Percentiles rank a stretch among this genome's conserved stretches.
These are phyloP conservation scores for Notarius lentiginosus DNA, from an alignment of 2,113 vertebrate genomes.

Conservation along the genomic window DNA sequence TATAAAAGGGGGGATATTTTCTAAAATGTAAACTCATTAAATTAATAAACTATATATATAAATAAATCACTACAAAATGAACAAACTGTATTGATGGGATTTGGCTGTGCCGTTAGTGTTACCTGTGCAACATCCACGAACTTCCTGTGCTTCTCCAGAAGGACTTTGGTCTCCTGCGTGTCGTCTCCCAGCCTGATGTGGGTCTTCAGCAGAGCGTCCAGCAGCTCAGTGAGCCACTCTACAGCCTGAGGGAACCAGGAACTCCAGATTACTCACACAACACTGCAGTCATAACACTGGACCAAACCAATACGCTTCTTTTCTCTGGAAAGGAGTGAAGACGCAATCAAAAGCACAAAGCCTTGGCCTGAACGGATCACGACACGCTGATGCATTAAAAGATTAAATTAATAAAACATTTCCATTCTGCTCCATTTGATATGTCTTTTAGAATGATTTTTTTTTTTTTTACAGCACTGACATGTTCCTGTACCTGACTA, in stretches of 20 bases:
- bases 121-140: constrained; percentile 99
- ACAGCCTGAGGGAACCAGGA: constrained; percentile 77
- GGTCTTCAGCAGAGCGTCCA: constrained; percentile 94
- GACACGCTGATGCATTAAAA: neutral
- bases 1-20: neutral
- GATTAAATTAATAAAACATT: too few relatives aligned
- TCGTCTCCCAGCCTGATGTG: constrained; percentile 91
- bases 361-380: neutral
- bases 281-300: neutral
- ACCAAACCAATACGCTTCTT: neutral
- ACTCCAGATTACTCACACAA: neutral
- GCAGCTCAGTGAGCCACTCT: constrained; percentile 92
- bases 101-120: constrained; percentile 37
- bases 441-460: neutral
- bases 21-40: neutral
- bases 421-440: neutral
- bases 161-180: constrained; percentile 88
- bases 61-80: neutral
- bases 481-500: neutral
- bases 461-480: neutral
- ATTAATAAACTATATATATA: neutral
- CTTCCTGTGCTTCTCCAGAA: constrained; percentile 97
- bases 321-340: neutral
- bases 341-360: neutral
- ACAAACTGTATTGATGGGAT: neutral